Conservation (phyloP, 2,888 invertebrate species). For the Charanyca ferruginea region DNA sequence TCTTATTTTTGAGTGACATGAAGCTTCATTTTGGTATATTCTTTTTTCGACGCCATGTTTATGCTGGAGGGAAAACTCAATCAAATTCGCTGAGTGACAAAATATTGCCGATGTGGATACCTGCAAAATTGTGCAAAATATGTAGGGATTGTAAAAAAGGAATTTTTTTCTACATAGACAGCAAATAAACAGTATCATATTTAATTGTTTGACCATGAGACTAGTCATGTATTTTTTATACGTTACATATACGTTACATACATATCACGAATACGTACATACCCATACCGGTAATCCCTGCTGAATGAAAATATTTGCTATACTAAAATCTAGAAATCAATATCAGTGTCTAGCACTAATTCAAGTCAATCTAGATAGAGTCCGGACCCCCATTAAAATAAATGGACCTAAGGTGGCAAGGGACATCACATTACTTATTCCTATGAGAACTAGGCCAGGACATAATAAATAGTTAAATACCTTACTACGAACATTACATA, state of each 20-base stretch:
- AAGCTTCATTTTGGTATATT: constrained; percentile 44
- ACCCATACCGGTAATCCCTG: constrained; percentile 16
- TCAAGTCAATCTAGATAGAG: constrained; percentile 71
- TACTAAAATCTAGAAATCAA: constrained; percentile 57
- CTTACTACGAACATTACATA: constrained; percentile 4
- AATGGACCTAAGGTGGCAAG: constrained; percentile 71
- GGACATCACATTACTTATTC: constrained; percentile 70
- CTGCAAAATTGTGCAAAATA: constrained; percentile 9
- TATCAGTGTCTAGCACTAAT: constrained; percentile 65
- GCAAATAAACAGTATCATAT: too few relatives aligned
- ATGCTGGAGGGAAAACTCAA: constrained; percentile 21
- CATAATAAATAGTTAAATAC: constrained; percentile 32
- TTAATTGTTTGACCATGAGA: not conserved
- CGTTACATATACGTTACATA: not conserved
- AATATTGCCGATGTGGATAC: constrained; percentile 11
- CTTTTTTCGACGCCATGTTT: constrained; percentile 36
- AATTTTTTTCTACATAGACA: constrained; percentile 1
- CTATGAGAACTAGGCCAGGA: constrained; percentile 61
- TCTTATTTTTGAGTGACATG: constrained; percentile 38
- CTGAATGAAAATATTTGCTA: constrained; percentile 49
- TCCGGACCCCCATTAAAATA: constrained; percentile 71
- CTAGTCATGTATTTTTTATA: too few relatives aligned
- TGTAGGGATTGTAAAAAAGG: not conserved
- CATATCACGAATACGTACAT: too few relatives aligned
- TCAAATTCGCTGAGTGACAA: constrained; percentile 17